Base-by-base conservation (phyloP, 1,140 invertebrate genomes). In the Scaptomyza montana region DNA sequence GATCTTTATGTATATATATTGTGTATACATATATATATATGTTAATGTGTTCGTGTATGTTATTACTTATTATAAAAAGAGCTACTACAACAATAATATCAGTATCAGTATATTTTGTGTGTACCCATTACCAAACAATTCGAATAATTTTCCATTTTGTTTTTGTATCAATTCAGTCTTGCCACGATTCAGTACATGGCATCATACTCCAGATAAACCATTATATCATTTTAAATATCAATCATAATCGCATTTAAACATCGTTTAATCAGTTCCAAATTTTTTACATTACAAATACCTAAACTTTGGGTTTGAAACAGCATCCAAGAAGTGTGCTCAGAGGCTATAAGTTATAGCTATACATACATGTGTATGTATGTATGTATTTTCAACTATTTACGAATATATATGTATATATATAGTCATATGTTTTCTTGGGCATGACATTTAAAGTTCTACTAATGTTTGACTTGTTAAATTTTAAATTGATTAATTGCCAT, bases 31-130 rank as follows among this genome's bases (percentile, higher is more conserved):
- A n/a, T 43, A 12, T 78, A 2, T 30, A 25, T 25, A 25, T 25
- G 21, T 25, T 28, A 41, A 30, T 53, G 8, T 64, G 10, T 55
- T 39, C 50, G 16, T 53, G 51, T 51, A 47, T 30, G 53, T 65
- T 51, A 63, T n/a, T 67, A 61, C 59, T 62, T 66, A 28, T 80
- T 82, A 87, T 77, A 78, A 87, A 87, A 78, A 82, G 82, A 82
- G 67, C 79, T 87, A 87, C 84, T 89, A 79, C 86, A 87, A 87
- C 82, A 87, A 79, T 87, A 71, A 77, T 86, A 82, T 87, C 68
- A 72, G 43, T 74, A 73, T 74, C 61, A 65, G 55, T 60, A 66
- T 77, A 60, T 60, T 53, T 59, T 75, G 57, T 65, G 80, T 82
- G 80, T 85, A 79, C 71, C 78, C 82, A 76, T 64, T 79, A 77